Evolutionary conservation across 1,140 invertebrate genomes (phyloP), one percentile per base, ranked within the genome.

Genomic region (Plectrocnemia conspersa): DNA sequence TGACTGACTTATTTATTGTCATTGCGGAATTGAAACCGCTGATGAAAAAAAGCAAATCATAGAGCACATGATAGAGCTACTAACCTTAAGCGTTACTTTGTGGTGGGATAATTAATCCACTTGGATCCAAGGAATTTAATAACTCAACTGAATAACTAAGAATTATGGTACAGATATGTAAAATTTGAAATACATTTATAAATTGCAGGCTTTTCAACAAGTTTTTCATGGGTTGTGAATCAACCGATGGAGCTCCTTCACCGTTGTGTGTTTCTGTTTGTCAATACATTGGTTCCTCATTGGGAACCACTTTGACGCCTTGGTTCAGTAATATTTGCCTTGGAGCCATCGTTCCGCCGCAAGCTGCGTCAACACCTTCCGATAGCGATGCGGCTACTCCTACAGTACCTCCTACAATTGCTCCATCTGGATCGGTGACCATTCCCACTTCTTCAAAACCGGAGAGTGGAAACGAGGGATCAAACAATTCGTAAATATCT

Each of bases 161-260:
- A n/a, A n/a, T n/a, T n/a, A n/a, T n/a, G n/a, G n/a, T n/a, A n/a
- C n/a, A n/a, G n/a, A n/a, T n/a, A n/a, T n/a, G n/a, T n/a, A n/a
- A n/a, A n/a, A n/a, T n/a, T n/a, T 38, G 9, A 9, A 38, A 6
- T 38, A 7, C 15, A 23, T 44, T 21, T 50, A 18, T 19, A 13
- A 24, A 25, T 54, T 56, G 2, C 47, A 75, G 73, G 47, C 48
- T 76, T 2, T 74, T 76, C 53, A 69, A 72, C 42, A 74, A 73
- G 55, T 71, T 75, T 58, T 74, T 74, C 38, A 59, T 54, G 3
- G 67, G 66, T 0, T 74, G 73, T 44, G 73, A 74, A 16, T 64
- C 60, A 13, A 58, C 64, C 0, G 63, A 47, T 63, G 62, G 42
- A 54, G 64, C 2, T 61, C 72, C 1, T 69, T 72, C 36, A 61